These are phyloP conservation scores for Athalia cordata DNA, from an alignment of 2,888 invertebrate species.

Conservation along the genomic window DNA sequence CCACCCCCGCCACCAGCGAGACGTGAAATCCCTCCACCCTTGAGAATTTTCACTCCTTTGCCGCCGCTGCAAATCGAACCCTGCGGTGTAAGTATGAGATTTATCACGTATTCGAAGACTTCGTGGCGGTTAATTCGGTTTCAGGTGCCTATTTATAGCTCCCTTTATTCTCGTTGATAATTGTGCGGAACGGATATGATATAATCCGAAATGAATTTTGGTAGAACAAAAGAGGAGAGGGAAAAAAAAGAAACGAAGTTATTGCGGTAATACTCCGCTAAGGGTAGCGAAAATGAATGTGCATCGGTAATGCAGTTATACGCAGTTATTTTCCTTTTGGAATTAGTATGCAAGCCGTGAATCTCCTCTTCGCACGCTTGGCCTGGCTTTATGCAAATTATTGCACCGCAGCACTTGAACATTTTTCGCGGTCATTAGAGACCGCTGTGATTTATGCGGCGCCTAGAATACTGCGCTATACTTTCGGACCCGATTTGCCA, in stretches of 20 bases:
- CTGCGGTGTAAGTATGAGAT: slow-evolving; percentile 65
- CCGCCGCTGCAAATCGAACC: slow-evolving; percentile 71
- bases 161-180: no score
- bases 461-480: slow-evolving; percentile 23
- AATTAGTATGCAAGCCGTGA: slow-evolving; percentile 17
- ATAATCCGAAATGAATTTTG: not conserved
- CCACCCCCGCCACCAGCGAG: slow-evolving; percentile 81
- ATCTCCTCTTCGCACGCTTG: slow-evolving; percentile 23
- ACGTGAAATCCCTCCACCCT: slow-evolving; percentile 77
- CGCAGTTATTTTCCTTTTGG: not conserved
- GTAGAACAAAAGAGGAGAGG: not conserved
- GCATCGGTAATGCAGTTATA: slow-evolving; percentile 8
- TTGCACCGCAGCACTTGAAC: slow-evolving; percentile 26
- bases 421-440: slow-evolving; percentile 43
- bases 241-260: not conserved
- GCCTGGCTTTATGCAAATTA: slow-evolving; percentile 38
- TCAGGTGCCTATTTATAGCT: no score
- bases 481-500: not conserved
- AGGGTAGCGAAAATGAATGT: slow-evolving; percentile 4
- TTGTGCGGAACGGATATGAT: no score
- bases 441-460: slow-evolving; percentile 39
- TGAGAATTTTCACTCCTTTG: slow-evolving; percentile 78
- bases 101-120: no score
- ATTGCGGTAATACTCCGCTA: not conserved
- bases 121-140: no score